phyloP scores from a whole-genome alignment of 1,140 invertebrate species.

The Gryllus bimaculatus region DNA sequence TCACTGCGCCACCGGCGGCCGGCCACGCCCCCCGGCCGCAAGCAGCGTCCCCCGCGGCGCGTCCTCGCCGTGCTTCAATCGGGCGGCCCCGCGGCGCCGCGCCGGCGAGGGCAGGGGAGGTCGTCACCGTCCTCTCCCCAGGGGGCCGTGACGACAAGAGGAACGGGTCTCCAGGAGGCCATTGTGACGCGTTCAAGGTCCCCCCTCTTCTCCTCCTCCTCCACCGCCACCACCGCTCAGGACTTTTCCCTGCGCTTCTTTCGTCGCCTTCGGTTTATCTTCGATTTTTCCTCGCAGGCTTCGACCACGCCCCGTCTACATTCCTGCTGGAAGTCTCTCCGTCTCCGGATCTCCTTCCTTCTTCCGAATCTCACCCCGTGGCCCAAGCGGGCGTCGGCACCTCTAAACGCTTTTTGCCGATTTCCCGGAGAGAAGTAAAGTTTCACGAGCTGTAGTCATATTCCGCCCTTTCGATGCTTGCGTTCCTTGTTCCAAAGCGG shows the following conservation, averaged over 20 bases:
- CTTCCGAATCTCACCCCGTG: not conserved
- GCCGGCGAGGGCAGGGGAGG: not conserved
- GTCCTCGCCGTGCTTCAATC: not conserved
- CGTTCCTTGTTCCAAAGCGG: not conserved
- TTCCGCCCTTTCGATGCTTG: not conserved
- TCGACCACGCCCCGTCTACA: too few species aligned
- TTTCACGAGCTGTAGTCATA: not conserved
- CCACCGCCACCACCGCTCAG: not conserved
- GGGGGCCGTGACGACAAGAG: not conserved
- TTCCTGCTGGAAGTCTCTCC: too few species aligned
- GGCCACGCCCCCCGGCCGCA: not conserved
- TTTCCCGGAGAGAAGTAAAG: not conserved
- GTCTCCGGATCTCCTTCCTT: not conserved
- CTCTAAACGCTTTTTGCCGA: slow-evolving; percentile 3
- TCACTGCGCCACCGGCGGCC: too few species aligned
- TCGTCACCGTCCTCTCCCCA: not conserved
- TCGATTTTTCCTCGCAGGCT: not conserved
- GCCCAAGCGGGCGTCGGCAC: not conserved
- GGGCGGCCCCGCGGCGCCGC: too few species aligned
- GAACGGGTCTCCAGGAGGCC: not conserved
- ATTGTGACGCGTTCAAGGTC: not conserved
- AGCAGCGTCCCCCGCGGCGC: not conserved
- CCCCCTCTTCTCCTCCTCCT: not conserved
- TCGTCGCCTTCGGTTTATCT: not conserved
- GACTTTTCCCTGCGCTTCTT: not conserved